phyloP scores from a whole-genome alignment of 2,113 vertebrate species.

The Pygoscelis antarcticus region DNA sequence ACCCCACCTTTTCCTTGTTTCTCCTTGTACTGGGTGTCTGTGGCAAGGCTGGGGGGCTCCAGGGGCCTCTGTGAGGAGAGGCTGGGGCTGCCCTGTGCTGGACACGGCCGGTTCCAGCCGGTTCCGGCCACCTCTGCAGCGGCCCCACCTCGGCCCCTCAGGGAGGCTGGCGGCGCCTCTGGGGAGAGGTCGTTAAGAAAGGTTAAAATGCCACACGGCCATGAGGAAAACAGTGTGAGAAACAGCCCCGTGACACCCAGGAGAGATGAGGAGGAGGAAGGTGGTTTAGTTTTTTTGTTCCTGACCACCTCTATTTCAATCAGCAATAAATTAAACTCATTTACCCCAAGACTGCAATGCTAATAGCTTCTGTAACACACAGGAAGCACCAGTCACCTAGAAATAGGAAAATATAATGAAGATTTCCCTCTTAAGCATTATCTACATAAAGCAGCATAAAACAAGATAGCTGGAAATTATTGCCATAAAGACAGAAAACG shows the following conservation, averaged over 20 bases:
- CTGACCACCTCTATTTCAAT: background rate
- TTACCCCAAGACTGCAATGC: background rate
- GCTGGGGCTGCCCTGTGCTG: rapidly evolving
- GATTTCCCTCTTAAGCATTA: background rate
- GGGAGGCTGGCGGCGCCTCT: rapidly evolving
- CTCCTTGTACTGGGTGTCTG: rapidly evolving
- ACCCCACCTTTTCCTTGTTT: background rate
- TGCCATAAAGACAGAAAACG: background rate
- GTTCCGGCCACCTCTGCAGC: background rate
- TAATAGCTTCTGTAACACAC: background rate
- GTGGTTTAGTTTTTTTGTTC: background rate
- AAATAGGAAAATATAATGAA: rapidly evolving
- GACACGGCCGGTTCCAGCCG: rapidly evolving
- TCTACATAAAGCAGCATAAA: background rate
- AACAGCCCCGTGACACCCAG: background rate
- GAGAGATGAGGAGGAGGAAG: background rate
- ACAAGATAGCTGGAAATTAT: rapidly evolving
- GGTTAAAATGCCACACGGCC: background rate
- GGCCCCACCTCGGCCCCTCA: background rate
- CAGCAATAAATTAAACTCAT: background rate
- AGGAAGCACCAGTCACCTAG: background rate
- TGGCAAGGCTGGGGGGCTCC: background rate
- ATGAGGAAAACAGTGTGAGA: background rate
- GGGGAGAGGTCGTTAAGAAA: background rate
- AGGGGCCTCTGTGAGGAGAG: background rate